These are phyloP conservation scores for Augochlora pura DNA, from an alignment of 1,140 invertebrate species.

Conservation along the genomic window DNA sequence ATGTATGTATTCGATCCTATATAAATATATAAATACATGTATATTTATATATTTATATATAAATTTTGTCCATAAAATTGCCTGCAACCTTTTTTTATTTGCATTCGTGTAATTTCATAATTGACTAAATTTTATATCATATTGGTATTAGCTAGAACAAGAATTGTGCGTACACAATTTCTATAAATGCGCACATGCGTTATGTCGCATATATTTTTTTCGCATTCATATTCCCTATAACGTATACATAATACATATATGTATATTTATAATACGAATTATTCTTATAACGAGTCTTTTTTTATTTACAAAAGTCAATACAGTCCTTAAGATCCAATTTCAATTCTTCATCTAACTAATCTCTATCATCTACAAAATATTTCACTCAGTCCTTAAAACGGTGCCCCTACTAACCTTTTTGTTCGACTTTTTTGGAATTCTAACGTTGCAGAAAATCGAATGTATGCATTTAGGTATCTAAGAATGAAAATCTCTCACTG, in stretches of 20 bases:
- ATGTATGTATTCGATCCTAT: constrained; percentile 28
- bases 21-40: constrained; percentile 47
- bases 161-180: constrained; percentile 49
- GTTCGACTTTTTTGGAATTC: constrained; percentile 18
- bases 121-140: constrained; percentile 74
- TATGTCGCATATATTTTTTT: constrained; percentile 17
- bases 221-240: constrained; percentile 28
- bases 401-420: constrained; percentile 4
- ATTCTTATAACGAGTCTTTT: constrained; percentile 53
- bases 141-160: constrained; percentile 64
- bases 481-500: neutral
- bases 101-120: constrained; percentile 65
- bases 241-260: constrained; percentile 12
- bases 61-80: constrained; percentile 61
- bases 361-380: constrained; percentile 70
- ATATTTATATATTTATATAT: constrained; percentile 53
- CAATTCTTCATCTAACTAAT: constrained; percentile 66
- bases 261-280: constrained; percentile 54
- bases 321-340: constrained; percentile 57
- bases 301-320: constrained; percentile 71
- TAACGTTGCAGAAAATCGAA: constrained; percentile 4
- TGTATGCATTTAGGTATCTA: constrained; percentile 16
- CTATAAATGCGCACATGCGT: constrained; percentile 54
- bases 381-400: constrained; percentile 68
- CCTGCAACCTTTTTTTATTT: constrained; percentile 41